A percentile compares a stretch with the other conserved stretches of the same genome.
phyloP scores from a whole-genome alignment of 2,797 vertebrate genomes.

The Simalia tracyae region DNA sequence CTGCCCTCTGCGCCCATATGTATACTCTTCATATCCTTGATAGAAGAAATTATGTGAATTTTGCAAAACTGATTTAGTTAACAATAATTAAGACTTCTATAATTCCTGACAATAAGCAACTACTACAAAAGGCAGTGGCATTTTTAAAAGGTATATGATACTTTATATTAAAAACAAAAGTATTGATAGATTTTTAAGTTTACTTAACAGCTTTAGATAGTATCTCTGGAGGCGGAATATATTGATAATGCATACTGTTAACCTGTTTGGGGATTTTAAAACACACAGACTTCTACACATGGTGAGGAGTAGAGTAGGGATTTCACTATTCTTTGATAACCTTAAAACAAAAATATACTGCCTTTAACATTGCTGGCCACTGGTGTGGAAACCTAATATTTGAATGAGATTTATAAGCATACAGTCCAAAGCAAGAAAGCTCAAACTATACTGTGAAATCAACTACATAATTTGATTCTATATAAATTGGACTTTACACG shows the following conservation, averaged over 20 bases:
- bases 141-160: background rate
- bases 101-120: constrained; percentile 17
- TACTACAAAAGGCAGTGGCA: background rate
- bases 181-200: background rate
- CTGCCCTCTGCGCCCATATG: background rate
- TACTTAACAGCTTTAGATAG: background rate
- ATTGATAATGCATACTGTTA: background rate
- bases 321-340: background rate
- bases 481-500: background rate
- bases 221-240: background rate
- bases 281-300: background rate
- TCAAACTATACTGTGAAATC: background rate
- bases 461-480: background rate
- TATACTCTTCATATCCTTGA: background rate
- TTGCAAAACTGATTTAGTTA: background rate
- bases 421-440: background rate
- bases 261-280: background rate
- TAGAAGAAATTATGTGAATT: background rate
- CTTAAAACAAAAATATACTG: background rate
- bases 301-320: background rate
- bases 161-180: background rate
- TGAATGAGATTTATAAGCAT: background rate
- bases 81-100: background rate
- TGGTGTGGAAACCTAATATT: background rate
- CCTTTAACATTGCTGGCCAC: background rate